These are phyloP conservation scores for Catalaphyllia jardinei DNA, from an alignment of 64 coral and sea anemone genomes.

Conservation along the genomic window DNA sequence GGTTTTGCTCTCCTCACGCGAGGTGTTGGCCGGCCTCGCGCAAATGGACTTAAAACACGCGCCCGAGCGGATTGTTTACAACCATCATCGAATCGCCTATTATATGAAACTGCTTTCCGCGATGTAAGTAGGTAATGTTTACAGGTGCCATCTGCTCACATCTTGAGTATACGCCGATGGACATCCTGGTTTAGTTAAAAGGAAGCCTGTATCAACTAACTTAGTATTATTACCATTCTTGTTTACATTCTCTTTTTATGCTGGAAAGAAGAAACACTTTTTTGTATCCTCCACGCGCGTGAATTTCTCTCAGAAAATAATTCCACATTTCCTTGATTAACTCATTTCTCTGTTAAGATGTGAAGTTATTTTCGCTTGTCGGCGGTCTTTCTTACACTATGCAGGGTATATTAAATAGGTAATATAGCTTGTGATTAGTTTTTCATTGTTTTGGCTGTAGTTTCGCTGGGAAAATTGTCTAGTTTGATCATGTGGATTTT, in stretches of 20 bases:
- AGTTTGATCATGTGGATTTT: constrained; percentile 33
- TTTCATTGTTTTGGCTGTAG: constrained; percentile 41
- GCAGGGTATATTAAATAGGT: constrained; percentile 33
- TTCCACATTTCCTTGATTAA: constrained; percentile 1
- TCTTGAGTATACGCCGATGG: background rate
- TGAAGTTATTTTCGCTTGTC: constrained; percentile 50
- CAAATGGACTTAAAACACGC: background rate
- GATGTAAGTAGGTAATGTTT: constrained; percentile 38
- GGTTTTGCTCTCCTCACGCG: constrained; percentile 4
- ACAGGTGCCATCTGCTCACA: constrained; percentile 40
- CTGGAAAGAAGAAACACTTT: background rate
- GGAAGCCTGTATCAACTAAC: constrained; percentile 47
- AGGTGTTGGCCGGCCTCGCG: background rate
- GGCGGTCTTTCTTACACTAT: constrained; percentile 11
- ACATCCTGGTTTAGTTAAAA: constrained; percentile 51
- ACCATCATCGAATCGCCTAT: background rate
- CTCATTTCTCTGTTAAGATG: constrained; percentile 35
- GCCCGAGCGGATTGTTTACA: background rate
- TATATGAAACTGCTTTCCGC: constrained; percentile 9
- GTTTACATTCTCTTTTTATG: background rate
- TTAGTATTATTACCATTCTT: constrained; percentile 5
- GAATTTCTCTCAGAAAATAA: constrained; percentile 9
- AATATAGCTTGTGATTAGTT: constrained; percentile 51
- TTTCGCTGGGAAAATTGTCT: constrained; percentile 25
- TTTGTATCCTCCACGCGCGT: background rate